Conservation (phyloP, 2,113 vertebrate species). For the Nothobranchius kuhntae region DNA sequence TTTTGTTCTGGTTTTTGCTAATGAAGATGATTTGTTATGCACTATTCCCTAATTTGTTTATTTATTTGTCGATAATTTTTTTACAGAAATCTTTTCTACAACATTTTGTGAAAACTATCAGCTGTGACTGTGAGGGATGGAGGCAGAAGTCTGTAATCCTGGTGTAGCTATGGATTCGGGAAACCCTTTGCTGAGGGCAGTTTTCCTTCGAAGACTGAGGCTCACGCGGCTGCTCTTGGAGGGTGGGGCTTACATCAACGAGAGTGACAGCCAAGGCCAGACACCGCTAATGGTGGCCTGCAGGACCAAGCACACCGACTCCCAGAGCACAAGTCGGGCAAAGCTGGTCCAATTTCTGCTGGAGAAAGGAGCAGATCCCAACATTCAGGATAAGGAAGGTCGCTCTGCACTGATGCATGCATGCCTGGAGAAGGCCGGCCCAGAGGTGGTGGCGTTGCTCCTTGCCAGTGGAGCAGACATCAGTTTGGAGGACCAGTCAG, state of each 20-base stretch:
- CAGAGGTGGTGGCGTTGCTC: conserved; percentile 85
- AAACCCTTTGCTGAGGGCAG: conserved; percentile 88
- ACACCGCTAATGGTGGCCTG: conserved; percentile 93
- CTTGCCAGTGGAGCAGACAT: conserved; percentile 84
- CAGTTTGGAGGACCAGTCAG: conserved; percentile 86
- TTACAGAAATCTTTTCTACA: conserved; percentile 21
- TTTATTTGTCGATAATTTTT: conserved; percentile 12
- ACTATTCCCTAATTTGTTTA: background rate
- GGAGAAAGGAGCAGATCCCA: conserved; percentile 91
- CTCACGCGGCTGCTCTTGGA: conserved; percentile 90
- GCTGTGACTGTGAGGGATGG: conserved; percentile 39
- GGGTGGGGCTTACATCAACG: conserved; percentile 90
- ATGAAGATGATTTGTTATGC: too few species aligned
- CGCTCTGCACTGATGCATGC: conserved; percentile 91
- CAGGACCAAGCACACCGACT: conserved; percentile 82
- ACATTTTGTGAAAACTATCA: background rate
- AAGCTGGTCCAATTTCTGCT: conserved; percentile 91
- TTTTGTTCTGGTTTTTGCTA: too few species aligned
- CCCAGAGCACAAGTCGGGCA: conserved; percentile 85
- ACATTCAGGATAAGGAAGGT: conserved; percentile 93
- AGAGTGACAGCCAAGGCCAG: conserved; percentile 89
- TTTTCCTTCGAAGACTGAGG: conserved; percentile 88
- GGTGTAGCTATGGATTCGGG: conserved; percentile 58
- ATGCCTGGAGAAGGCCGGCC: conserved; percentile 83
- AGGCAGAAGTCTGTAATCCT: conserved; percentile 33